Evolutionary conservation across 2,113 vertebrate genomes (phyloP).

Genomic region (Acrocephalus kingi): DNA sequence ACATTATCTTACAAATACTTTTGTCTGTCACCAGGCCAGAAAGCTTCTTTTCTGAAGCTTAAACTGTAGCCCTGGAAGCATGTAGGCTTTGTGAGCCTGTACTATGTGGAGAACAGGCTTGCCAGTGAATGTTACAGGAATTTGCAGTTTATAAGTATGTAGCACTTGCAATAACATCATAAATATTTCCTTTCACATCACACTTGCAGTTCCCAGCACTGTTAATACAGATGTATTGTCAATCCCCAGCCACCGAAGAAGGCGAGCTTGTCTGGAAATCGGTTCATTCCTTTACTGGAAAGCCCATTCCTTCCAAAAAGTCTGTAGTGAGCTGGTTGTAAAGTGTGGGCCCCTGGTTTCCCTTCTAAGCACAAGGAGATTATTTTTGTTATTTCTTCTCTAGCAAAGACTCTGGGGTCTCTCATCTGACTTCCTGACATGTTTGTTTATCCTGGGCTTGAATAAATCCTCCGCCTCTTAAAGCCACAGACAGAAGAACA

Average conservation of each 20-base stretch:
- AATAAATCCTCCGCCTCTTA: background rate
- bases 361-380: conserved; percentile 30
- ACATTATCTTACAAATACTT: background rate
- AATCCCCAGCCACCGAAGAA: conserved; percentile 5
- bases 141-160: conserved; percentile 38
- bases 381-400: conserved; percentile 53
- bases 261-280: conserved; percentile 1
- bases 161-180: conserved; percentile 50
- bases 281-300: conserved; percentile 20
- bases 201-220: conserved; percentile 19
- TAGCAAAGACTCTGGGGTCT: background rate
- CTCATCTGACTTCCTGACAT: conserved; percentile 26
- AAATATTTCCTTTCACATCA: conserved; percentile 62
- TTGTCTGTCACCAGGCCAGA: background rate
- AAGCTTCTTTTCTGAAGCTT: background rate
- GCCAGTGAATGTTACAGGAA: conserved; percentile 28
- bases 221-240: conserved; percentile 57
- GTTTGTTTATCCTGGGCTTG: conserved; percentile 20
- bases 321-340: background rate
- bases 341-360: conserved; percentile 43
- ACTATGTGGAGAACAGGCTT: background rate
- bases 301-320: conserved; percentile 10
- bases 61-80: background rate
- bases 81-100: background rate
- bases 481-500: background rate